phyloP scores from a whole-genome alignment of 2,888 invertebrate genomes.

The Cephus sareptanus region DNA sequence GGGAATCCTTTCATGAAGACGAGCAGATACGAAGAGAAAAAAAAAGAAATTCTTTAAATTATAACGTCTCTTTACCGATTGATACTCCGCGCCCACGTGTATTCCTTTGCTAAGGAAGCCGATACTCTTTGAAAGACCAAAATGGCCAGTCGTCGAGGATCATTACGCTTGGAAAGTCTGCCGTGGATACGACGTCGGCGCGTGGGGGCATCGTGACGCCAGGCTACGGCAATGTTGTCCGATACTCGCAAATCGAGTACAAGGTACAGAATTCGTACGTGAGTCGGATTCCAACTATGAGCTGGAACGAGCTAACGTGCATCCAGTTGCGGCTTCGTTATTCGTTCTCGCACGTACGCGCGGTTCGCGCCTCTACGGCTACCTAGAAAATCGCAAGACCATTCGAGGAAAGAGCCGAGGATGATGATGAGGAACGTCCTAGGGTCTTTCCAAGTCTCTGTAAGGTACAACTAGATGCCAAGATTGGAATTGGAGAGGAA shows the following conservation, averaged over 20 bases:
- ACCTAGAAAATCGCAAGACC: background rate
- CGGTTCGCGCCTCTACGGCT: conserved; percentile 39
- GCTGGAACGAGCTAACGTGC: conserved; percentile 29
- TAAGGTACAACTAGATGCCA: background rate
- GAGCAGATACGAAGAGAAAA: background rate
- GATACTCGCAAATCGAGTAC: conserved; percentile 47
- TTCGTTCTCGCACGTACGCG: conserved; percentile 50
- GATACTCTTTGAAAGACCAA: background rate
- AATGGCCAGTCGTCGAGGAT: background rate
- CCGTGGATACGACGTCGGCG: background rate
- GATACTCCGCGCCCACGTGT: background rate
- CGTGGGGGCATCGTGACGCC: conserved; percentile 30
- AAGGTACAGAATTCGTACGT: conserved; percentile 47
- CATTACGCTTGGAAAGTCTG: background rate
- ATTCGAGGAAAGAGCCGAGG: conserved; percentile 26
- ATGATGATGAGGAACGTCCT: conserved; percentile 16
- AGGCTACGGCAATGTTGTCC: conserved; percentile 34
- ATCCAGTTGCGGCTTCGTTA: conserved; percentile 45
- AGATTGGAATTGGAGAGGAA: background rate
- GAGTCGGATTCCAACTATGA: conserved; percentile 46
- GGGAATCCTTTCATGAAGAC: background rate
- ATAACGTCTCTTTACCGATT: background rate
- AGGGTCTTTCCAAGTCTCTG: background rate
- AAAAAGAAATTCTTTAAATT: background rate
- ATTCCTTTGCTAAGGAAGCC: background rate